phyloP scores from a whole-genome alignment of 2,113 vertebrate species.

The Corvus cornix region DNA sequence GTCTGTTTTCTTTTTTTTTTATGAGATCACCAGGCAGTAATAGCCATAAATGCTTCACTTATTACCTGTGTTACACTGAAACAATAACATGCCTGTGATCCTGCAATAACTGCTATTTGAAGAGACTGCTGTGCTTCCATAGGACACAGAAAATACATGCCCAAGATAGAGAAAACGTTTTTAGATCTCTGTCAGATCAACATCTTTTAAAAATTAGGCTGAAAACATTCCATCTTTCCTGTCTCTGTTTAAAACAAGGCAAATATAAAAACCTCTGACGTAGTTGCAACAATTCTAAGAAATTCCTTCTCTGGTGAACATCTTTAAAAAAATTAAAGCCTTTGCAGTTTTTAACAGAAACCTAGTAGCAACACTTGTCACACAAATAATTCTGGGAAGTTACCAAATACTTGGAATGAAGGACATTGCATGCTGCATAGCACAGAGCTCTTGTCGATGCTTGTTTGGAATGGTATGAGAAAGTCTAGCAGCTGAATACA shows the following conservation, averaged over 20 bases:
- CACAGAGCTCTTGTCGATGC: conserved; percentile 60
- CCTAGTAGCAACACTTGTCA: not conserved
- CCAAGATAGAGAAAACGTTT: not conserved
- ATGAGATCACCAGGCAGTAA: conserved; percentile 12
- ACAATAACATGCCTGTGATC: not conserved
- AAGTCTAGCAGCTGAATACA: conserved; percentile 60
- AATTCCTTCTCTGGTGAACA: not conserved
- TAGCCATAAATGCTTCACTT: conserved; percentile 14
- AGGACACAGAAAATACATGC: not conserved
- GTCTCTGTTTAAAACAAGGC: not conserved
- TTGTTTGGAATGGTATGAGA: conserved; percentile 45
- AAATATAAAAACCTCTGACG: not conserved
- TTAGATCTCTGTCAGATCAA: not conserved
- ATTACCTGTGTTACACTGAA: conserved; percentile 34
- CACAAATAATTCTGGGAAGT: conserved; percentile 49
- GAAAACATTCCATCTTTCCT: not conserved
- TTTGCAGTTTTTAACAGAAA: not conserved
- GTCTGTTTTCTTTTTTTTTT: not conserved
- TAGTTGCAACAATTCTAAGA: not conserved
- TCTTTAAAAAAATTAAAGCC: not conserved
- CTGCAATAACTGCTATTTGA: conserved; percentile 25
- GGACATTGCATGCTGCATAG: conserved; percentile 30
- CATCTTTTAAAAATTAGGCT: conserved; percentile 18
- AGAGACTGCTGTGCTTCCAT: not conserved
- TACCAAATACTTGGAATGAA: conserved; percentile 59